These are phyloP conservation scores for pig (Sus scrofa) DNA, from an alignment of 2,113 vertebrate genomes.

Conservation along the genomic window DNA sequence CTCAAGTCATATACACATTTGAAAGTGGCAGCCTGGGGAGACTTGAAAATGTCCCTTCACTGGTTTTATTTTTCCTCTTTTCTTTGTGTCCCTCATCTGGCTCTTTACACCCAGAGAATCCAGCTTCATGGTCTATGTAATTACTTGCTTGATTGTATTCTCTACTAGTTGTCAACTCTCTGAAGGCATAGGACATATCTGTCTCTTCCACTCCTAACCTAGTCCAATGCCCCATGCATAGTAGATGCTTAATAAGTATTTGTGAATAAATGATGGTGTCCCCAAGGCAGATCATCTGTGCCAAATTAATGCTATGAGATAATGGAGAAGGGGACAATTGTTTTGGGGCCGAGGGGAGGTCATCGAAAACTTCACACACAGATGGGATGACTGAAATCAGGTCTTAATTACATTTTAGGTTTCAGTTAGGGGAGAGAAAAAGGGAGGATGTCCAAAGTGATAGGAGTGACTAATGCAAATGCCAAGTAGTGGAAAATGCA, in stretches of 20 bases:
- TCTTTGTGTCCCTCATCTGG: not conserved
- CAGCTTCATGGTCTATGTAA: not conserved
- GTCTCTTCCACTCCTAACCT: not conserved
- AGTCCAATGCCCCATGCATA: not conserved
- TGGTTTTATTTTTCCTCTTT: not conserved
- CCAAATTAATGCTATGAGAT: not conserved
- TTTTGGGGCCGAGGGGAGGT: not conserved
- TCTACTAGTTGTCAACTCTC: slow-evolving; percentile 15
- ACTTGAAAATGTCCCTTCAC: not conserved
- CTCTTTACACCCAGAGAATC: not conserved
- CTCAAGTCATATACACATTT: not conserved
- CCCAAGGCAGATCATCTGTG: not conserved
- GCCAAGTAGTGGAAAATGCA: not conserved
- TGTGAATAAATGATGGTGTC: not conserved
- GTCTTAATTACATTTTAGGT: slow-evolving; percentile 8
- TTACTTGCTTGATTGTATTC: slow-evolving; percentile 19
- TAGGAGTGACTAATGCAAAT: not conserved
- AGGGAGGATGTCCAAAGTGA: not conserved
- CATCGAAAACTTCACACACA: not conserved
- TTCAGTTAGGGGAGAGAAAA: slow-evolving; percentile 21
- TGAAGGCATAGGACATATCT: not conserved
- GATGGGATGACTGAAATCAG: not conserved
- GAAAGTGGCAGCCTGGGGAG: slow-evolving; percentile 22
- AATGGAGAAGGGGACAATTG: not conserved
- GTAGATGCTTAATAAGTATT: slow-evolving; percentile 10